A percentile compares a stretch with the other conserved stretches of the same genome.
Conservation (phyloP, 2,113 vertebrate genomes). For the Mesembrinibis cayennensis region DNA sequence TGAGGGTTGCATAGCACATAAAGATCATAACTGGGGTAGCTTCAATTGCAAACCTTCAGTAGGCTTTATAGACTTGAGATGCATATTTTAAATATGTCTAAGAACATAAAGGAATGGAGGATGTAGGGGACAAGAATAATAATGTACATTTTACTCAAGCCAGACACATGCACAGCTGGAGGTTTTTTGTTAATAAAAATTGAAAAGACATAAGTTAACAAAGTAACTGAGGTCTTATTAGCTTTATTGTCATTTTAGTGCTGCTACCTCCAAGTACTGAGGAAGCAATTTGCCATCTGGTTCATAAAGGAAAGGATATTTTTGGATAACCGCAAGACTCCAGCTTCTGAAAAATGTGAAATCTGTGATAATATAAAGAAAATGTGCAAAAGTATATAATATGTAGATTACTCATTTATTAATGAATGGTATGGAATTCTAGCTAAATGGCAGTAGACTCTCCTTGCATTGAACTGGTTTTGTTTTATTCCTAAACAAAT, state of each 20-base stretch:
- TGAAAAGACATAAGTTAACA: neutral
- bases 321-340: neutral
- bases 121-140: neutral
- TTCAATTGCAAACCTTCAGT: neutral
- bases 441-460: neutral
- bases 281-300: neutral
- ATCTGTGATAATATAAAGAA: neutral
- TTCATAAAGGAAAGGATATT: neutral
- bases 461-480: neutral
- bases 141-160: neutral
- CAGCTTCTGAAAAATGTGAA: neutral
- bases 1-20: neutral
- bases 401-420: neutral
- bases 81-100: neutral
- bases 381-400: neutral
- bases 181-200: neutral
- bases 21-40: neutral
- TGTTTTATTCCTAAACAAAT: constrained; percentile 23
- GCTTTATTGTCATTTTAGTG: neutral
- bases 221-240: neutral
- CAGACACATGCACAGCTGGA: neutral
- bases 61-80: neutral
- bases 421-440: neutral
- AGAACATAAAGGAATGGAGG: neutral
- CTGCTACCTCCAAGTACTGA: neutral